Evolutionary conservation across 2,797 vertebrate species (phyloP).

Genomic region (Liasis olivaceus): DNA sequence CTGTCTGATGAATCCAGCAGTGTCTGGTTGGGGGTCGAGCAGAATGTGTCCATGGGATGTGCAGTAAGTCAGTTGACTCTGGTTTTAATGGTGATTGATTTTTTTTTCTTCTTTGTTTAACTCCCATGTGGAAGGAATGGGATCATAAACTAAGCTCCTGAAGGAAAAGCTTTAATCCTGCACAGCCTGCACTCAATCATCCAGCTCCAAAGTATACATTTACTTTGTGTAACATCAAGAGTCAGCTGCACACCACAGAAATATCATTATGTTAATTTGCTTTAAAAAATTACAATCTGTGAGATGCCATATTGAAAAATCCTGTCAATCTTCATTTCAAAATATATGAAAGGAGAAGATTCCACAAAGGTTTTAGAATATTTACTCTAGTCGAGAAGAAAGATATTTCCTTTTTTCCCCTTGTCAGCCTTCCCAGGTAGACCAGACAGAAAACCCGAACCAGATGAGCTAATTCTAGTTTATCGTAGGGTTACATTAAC

Average conservation of each 20-base stretch:
- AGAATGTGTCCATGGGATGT: not conserved
- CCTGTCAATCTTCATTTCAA: too few relatives aligned
- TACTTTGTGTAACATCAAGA: not conserved
- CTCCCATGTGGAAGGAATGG: not conserved
- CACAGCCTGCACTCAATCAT: not conserved
- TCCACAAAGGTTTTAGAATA: too few relatives aligned
- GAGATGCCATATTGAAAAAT: too few relatives aligned
- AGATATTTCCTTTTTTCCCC: too few relatives aligned
- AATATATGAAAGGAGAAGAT: too few relatives aligned
- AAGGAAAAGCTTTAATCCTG: not conserved
- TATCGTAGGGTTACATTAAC: too few relatives aligned
- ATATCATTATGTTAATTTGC: not conserved
- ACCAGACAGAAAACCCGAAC: too few relatives aligned
- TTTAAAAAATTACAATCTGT: too few relatives aligned
- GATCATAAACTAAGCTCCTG: not conserved
- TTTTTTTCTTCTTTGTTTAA: not conserved
- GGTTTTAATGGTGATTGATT: not conserved
- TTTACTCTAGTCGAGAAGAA: too few relatives aligned
- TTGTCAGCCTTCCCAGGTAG: too few relatives aligned
- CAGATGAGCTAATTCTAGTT: too few relatives aligned
- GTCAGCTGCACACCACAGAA: not conserved
- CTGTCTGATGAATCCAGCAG: not conserved
- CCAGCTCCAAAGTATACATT: not conserved
- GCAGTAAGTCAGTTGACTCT: not conserved
- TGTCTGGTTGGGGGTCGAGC: not conserved